These are phyloP conservation scores for Eubasilissa regina DNA, from an alignment of 1,140 invertebrate species.

Conservation along the genomic window DNA sequence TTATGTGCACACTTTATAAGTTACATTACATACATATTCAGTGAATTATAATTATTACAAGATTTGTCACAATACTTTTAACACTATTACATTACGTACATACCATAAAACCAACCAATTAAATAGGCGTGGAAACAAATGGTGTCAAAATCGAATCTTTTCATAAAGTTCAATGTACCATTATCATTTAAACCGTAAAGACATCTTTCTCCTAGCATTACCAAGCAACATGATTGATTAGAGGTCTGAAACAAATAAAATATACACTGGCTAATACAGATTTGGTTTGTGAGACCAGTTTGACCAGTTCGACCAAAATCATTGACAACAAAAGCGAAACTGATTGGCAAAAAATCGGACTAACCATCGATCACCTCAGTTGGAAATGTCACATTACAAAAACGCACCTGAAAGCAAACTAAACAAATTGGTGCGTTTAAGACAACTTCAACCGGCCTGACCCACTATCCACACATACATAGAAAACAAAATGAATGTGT, in stretches of 20 bases:
- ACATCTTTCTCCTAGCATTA: constrained; percentile 82
- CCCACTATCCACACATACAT: too few relatives aligned
- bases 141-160: constrained; percentile 86
- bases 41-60: neutral
- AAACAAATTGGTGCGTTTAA: too few relatives aligned
- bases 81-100: neutral
- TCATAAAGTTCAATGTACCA: constrained; percentile 83
- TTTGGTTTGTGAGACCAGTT: too few relatives aligned
- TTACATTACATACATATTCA: neutral
- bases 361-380: too few relatives aligned
- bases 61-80: too few relatives aligned
- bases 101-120: constrained; percentile 76
- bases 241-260: constrained; percentile 64
- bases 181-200: constrained; percentile 84
- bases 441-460: too few relatives aligned
- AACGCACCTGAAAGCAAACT: too few relatives aligned
- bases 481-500: too few relatives aligned
- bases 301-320: too few relatives aligned
- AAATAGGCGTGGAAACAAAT: constrained; percentile 82
- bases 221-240: constrained; percentile 73
- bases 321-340: too few relatives aligned
- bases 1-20: neutral
- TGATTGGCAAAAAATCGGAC: too few relatives aligned
- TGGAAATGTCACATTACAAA: too few relatives aligned
- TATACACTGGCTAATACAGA: neutral